Evolutionary conservation across 1,140 invertebrate species (phyloP).

Genomic region (Mamestra configurata): DNA sequence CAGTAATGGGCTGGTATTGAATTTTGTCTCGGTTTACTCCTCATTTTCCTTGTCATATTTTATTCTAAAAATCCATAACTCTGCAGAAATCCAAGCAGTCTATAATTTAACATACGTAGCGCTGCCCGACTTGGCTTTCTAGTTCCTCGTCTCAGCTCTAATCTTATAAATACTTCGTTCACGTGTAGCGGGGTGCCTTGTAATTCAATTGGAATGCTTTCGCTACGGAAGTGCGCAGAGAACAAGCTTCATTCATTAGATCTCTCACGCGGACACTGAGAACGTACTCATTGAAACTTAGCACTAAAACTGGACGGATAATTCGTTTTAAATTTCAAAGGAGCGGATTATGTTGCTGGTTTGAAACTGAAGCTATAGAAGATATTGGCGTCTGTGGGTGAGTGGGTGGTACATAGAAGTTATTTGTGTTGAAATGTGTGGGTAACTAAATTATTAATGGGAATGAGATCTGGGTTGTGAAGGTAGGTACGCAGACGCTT

Average conservation of each 20-base stretch:
- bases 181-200: slow-evolving; percentile 37
- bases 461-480: too few species aligned
- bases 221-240: slow-evolving; percentile 23
- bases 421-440: too few species aligned
- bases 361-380: neutral
- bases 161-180: slow-evolving; percentile 47
- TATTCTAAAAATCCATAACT: neutral
- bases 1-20: too few species aligned
- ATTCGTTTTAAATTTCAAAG: slow-evolving; percentile 25
- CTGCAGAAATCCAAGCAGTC: neutral
- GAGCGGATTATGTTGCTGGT: neutral
- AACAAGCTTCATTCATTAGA: slow-evolving; percentile 59
- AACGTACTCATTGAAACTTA: slow-evolving; percentile 34
- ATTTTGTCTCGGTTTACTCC: too few species aligned
- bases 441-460: too few species aligned
- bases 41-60: neutral
- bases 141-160: slow-evolving; percentile 36
- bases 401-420: too few species aligned
- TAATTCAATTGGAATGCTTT: slow-evolving; percentile 49
- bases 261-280: slow-evolving; percentile 35
- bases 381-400: too few species aligned
- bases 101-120: neutral
- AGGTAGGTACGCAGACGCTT: too few species aligned
- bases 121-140: neutral
- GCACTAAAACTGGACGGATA: slow-evolving; percentile 34